These are phyloP conservation scores for Ormyrus thymus DNA, from an alignment of 2,888 invertebrate species.

Conservation along the genomic window DNA sequence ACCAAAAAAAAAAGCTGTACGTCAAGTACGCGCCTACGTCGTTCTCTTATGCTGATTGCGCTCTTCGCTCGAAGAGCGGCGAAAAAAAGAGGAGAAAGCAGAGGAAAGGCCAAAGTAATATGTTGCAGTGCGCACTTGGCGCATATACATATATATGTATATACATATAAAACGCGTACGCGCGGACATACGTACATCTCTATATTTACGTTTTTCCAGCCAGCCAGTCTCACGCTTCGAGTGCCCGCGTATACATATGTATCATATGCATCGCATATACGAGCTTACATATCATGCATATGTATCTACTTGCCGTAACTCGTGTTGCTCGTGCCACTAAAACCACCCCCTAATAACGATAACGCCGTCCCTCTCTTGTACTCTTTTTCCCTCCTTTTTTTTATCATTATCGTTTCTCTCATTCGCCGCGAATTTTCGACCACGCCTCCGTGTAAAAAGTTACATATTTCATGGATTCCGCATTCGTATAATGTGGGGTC, in stretches of 20 bases:
- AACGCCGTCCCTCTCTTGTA: slow-evolving; percentile 51
- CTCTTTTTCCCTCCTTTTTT: slow-evolving; percentile 9
- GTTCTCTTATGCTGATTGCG: slow-evolving; percentile 39
- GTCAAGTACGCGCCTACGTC: slow-evolving; percentile 57
- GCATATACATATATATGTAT: slow-evolving; percentile 50
- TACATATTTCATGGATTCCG: slow-evolving; percentile 29
- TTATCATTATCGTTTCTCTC: slow-evolving; percentile 29
- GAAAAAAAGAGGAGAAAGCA: slow-evolving; percentile 1
- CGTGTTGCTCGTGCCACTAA: slow-evolving; percentile 61
- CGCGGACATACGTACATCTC: slow-evolving; percentile 58
- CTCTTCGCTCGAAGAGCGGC: slow-evolving; percentile 20
- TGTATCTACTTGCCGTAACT: slow-evolving; percentile 54
- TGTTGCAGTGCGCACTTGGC: slow-evolving; percentile 40
- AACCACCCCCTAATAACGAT: slow-evolving; percentile 67
- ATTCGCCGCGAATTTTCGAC: slow-evolving; percentile 42
- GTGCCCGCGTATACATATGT: slow-evolving; percentile 61
- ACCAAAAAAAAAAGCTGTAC: slow-evolving; percentile 52
- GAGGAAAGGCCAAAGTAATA: slow-evolving; percentile 34
- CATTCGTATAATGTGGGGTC: slow-evolving; percentile 19
- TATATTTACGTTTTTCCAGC: slow-evolving; percentile 67
- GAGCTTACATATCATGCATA: slow-evolving; percentile 53
- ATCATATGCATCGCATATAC: slow-evolving; percentile 53
- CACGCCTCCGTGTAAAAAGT: slow-evolving; percentile 22
- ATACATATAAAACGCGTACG: slow-evolving; percentile 20
- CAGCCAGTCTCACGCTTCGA: slow-evolving; percentile 72